Evolutionary conservation across 1,140 invertebrate genomes (phyloP).

Genomic region (Dufourea novaeangliae): DNA sequence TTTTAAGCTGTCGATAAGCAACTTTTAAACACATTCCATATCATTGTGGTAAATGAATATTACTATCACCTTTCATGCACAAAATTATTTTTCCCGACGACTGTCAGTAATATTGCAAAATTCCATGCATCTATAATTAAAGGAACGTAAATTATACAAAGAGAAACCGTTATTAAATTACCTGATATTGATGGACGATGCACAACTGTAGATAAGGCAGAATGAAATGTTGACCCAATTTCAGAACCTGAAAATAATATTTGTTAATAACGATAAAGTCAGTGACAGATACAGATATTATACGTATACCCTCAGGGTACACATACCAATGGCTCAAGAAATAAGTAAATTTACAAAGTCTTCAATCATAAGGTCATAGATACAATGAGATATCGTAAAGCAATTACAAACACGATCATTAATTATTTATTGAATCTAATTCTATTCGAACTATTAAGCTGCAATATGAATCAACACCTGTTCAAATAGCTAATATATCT

Average conservation of each 20-base stretch:
- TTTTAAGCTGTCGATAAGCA: background rate
- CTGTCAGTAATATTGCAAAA: background rate
- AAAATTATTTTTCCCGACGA: background rate
- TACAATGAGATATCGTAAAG: background rate
- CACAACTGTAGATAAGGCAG: background rate
- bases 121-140: background rate
- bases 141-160: background rate
- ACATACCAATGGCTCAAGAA: background rate
- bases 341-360: background rate
- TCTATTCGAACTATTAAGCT: slow-evolving; percentile 1
- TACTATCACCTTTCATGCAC: background rate
- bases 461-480: background rate
- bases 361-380: slow-evolving; percentile 1
- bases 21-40: background rate
- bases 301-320: background rate
- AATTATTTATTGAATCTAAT: background rate
- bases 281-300: background rate
- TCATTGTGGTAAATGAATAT: background rate
- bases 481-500: too few species aligned
- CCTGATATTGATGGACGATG: background rate
- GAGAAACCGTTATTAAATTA: background rate
- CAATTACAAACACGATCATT: background rate
- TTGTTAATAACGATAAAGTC: background rate
- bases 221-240: slow-evolving; percentile 2
- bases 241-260: background rate